Evolutionary conservation across 2,797 vertebrate genomes (phyloP).

Genomic region (Amblyraja radiata): DNA sequence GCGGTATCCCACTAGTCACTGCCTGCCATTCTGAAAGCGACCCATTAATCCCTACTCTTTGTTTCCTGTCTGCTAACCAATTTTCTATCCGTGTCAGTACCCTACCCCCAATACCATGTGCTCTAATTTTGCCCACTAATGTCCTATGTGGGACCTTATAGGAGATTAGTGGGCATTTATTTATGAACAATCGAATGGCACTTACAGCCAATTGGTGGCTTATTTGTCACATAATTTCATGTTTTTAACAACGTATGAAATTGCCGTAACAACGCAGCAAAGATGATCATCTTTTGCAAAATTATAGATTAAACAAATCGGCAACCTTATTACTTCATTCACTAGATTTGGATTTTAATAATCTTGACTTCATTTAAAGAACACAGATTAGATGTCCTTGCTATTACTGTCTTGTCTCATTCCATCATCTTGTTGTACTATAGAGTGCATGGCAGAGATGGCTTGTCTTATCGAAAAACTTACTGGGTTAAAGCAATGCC

Average conservation of each 20-base stretch:
- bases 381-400: constrained; percentile 78
- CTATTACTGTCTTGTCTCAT: constrained; percentile 51
- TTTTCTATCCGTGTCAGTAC: too few species aligned
- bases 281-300: constrained; percentile 70
- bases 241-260: background rate
- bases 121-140: too few species aligned
- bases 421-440: constrained; percentile 45
- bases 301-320: constrained; percentile 72
- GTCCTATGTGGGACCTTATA: too few species aligned
- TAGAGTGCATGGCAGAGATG: background rate
- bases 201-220: background rate
- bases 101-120: too few species aligned
- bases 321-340: constrained; percentile 68
- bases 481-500: constrained; percentile 66
- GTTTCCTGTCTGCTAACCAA: too few species aligned
- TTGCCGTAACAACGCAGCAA: constrained; percentile 43
- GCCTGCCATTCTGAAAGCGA: too few species aligned
- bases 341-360: constrained; percentile 61
- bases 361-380: constrained; percentile 54
- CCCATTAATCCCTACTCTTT: too few species aligned
- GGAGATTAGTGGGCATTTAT: too few species aligned
- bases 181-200: background rate
- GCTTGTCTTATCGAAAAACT: constrained; percentile 40
- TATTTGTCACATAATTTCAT: background rate
- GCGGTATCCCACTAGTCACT: too few species aligned